A percentile compares a stretch with the other conserved stretches of the same genome.
phyloP scores from a whole-genome alignment of 2,797 vertebrate species.

The Coregonus suidteri region DNA sequence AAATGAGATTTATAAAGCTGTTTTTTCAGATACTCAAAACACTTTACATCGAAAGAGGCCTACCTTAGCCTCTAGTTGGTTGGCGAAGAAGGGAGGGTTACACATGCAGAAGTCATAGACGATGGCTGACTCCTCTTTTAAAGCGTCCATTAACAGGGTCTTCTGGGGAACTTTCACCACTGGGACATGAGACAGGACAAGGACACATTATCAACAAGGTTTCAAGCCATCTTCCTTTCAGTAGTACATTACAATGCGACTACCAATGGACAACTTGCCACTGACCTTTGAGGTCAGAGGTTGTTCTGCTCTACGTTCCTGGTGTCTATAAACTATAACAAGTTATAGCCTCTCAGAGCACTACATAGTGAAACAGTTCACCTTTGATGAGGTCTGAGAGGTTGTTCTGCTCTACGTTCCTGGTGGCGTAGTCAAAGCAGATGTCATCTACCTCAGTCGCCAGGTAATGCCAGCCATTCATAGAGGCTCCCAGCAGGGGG shows the following conservation, averaged over 20 bases:
- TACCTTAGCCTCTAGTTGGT: slow-evolving; percentile 95
- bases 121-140: slow-evolving; percentile 94
- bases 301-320: no score
- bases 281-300: neutral
- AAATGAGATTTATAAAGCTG: no score
- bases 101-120: slow-evolving; percentile 99
- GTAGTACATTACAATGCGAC: no score
- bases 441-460: slow-evolving; percentile 99
- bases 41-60: slow-evolving; percentile 2
- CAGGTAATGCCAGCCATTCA: slow-evolving; percentile 98
- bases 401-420: slow-evolving; percentile 96
- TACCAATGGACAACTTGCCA: no score
- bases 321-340: no score
- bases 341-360: no score
- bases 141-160: slow-evolving; percentile 96
- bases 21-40: no score
- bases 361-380: slow-evolving; percentile 47
- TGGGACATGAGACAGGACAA: slow-evolving; percentile 48
- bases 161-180: slow-evolving; percentile 99
- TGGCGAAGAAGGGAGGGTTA: slow-evolving; percentile 98
- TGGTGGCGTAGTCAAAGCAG: slow-evolving; percentile 95
- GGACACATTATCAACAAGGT: no score
- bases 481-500: slow-evolving; percentile 92
- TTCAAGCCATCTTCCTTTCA: no score
- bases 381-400: slow-evolving; percentile 96